Evolutionary conservation across 2,113 vertebrate species (phyloP).

Genomic region (Pardalotus punctatus): DNA sequence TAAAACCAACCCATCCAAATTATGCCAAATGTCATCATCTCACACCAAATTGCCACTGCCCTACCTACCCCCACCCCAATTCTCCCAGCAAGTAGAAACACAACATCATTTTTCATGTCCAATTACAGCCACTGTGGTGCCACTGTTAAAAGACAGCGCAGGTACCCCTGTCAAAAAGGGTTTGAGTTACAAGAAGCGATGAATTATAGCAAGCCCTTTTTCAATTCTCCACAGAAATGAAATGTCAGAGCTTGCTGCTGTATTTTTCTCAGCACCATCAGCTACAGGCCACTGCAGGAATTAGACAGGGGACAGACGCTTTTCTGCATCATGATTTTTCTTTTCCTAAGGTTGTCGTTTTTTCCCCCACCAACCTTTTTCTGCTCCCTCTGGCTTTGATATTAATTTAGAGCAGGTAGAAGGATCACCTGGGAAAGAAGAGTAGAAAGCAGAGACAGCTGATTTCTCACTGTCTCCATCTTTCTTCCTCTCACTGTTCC

Average conservation of each 20-base stretch:
- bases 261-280: slow-evolving; percentile 68
- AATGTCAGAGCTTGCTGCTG: slow-evolving; percentile 71
- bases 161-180: slow-evolving; percentile 66
- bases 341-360: slow-evolving; percentile 33
- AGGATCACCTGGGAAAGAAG: slow-evolving; percentile 27
- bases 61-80: background rate
- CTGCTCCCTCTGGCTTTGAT: slow-evolving; percentile 57
- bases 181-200: slow-evolving; percentile 72
- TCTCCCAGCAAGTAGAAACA: background rate
- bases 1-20: background rate
- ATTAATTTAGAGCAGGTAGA: slow-evolving; percentile 62
- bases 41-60: background rate
- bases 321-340: slow-evolving; percentile 61
- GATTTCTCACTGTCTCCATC: slow-evolving; percentile 34
- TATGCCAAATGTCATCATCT: background rate
- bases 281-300: slow-evolving; percentile 63
- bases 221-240: slow-evolving; percentile 73
- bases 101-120: slow-evolving; percentile 71
- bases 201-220: slow-evolving; percentile 72
- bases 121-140: slow-evolving; percentile 56
- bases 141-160: slow-evolving; percentile 65
- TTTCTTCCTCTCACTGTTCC: background rate
- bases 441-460: background rate
- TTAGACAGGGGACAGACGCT: slow-evolving; percentile 65
- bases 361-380: background rate